phyloP scores from a whole-genome alignment of 2,113 vertebrate genomes.

The Amphiprion ocellaris region DNA sequence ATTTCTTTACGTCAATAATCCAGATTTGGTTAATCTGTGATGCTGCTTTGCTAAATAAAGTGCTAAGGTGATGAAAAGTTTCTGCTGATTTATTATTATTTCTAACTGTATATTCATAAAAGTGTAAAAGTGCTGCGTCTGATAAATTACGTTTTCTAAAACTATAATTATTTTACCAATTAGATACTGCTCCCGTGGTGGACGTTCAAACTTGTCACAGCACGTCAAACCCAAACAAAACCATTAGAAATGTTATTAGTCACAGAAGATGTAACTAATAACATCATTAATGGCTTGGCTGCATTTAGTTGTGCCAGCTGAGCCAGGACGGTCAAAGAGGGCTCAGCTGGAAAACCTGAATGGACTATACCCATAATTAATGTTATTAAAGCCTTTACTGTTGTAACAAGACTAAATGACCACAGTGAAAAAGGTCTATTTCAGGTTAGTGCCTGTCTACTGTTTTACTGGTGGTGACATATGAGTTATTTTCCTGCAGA shows the following conservation, averaged over 20 bases:
- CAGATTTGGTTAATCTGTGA: too few relatives aligned
- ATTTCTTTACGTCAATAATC: too few relatives aligned
- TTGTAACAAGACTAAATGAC: not conserved
- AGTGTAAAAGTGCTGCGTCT: too few relatives aligned
- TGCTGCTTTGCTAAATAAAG: too few relatives aligned
- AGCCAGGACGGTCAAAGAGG: not conserved
- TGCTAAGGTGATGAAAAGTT: too few relatives aligned
- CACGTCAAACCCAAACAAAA: not conserved
- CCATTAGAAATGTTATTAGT: not conserved
- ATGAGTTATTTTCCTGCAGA: too few relatives aligned
- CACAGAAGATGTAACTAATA: slow-evolving; percentile 19
- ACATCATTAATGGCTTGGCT: not conserved
- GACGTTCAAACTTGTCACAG: not conserved
- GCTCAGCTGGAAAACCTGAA: slow-evolving; percentile 31
- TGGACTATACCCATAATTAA: not conserved
- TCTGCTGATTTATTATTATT: too few relatives aligned
- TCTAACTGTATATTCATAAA: too few relatives aligned
- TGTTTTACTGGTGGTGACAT: too few relatives aligned
- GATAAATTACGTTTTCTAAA: too few relatives aligned
- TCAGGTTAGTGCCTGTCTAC: not conserved
- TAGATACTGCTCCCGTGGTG: not conserved
- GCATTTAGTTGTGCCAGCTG: slow-evolving; percentile 14
- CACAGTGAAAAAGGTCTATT: not conserved
- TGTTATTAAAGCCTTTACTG: not conserved
- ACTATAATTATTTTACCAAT: too few relatives aligned